Evolutionary conservation across 2,888 invertebrate species (phyloP).

Genomic region (Allacma fusca): DNA sequence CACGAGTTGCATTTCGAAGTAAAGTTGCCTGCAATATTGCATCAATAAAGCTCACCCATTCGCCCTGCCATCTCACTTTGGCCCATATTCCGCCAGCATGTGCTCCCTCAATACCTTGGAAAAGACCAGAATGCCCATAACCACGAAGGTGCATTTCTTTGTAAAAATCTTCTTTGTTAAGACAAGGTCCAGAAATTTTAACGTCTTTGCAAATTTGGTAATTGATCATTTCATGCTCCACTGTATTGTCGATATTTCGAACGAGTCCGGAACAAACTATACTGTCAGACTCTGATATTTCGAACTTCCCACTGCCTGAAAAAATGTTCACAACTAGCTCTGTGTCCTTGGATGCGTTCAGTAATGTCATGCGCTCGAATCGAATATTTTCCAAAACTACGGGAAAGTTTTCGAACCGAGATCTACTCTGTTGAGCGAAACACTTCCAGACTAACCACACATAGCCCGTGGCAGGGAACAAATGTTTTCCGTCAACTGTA

Average conservation of each 20-base stretch:
- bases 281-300: constrained; percentile 64
- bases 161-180: constrained; percentile 62
- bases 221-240: constrained; percentile 61
- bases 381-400: constrained; percentile 85
- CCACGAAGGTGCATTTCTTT: constrained; percentile 64
- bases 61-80: constrained; percentile 73
- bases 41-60: constrained; percentile 90
- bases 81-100: constrained; percentile 63
- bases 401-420: constrained; percentile 74
- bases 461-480: constrained; percentile 96
- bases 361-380: constrained; percentile 82
- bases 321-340: constrained; percentile 83
- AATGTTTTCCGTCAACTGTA: constrained; percentile 84
- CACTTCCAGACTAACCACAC: constrained; percentile 83
- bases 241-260: constrained; percentile 35
- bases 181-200: neutral
- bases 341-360: constrained; percentile 68
- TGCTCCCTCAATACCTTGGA: constrained; percentile 64
- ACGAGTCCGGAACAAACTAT: constrained; percentile 64
- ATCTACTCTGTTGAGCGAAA: constrained; percentile 73
- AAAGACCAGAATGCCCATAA: constrained; percentile 63
- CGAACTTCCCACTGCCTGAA: constrained; percentile 74
- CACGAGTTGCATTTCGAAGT: constrained; percentile 73
- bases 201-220: too few relatives aligned
- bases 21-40: constrained; percentile 85